Percentiles rank a stretch among this genome's conserved stretches.
Evolutionary conservation across 2,888 invertebrate genomes (phyloP).

Genomic region (Neelides folsomi): DNA sequence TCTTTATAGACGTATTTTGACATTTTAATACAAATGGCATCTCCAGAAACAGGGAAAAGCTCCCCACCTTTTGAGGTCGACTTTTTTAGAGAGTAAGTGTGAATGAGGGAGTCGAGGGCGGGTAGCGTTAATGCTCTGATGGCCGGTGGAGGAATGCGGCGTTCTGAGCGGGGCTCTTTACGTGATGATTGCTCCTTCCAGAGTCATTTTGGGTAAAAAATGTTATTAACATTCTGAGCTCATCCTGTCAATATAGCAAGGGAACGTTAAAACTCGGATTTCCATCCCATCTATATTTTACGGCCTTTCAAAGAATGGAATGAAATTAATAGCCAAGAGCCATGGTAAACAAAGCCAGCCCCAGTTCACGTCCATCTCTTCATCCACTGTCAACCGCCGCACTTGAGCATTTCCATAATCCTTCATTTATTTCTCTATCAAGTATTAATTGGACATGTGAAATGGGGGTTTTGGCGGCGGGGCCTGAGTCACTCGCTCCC

Average conservation of each 20-base stretch:
- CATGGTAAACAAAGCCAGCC: constrained; percentile 29
- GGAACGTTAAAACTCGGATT: constrained; percentile 28
- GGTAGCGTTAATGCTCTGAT: neutral
- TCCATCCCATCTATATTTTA: constrained; percentile 32
- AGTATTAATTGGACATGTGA: constrained; percentile 6
- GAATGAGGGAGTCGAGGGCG: constrained; percentile 8
- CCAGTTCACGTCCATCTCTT: constrained; percentile 4
- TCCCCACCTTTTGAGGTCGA: constrained; percentile 9
- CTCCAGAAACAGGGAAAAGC: constrained; percentile 16
- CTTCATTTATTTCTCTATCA: neutral
- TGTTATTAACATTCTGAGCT: constrained; percentile 26
- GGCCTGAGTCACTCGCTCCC: neutral
- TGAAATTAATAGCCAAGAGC: constrained; percentile 34
- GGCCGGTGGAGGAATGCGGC: constrained; percentile 5
- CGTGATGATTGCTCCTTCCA: constrained; percentile 26
- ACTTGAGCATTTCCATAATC: neutral
- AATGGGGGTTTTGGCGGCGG: constrained; percentile 4
- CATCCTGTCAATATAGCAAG: constrained; percentile 28
- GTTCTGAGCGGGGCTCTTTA: constrained; percentile 13
- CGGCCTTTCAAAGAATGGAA: constrained; percentile 33
- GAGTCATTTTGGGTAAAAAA: constrained; percentile 27
- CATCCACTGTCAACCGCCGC: neutral
- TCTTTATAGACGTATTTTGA: constrained; percentile 15
- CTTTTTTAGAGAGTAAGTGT: constrained; percentile 24
- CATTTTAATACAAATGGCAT: constrained; percentile 20